Percentiles rank a stretch among this genome's conserved stretches.
Evolutionary conservation across 2,797 vertebrate genomes (phyloP).

Genomic region (Sciurus carolinensis): DNA sequence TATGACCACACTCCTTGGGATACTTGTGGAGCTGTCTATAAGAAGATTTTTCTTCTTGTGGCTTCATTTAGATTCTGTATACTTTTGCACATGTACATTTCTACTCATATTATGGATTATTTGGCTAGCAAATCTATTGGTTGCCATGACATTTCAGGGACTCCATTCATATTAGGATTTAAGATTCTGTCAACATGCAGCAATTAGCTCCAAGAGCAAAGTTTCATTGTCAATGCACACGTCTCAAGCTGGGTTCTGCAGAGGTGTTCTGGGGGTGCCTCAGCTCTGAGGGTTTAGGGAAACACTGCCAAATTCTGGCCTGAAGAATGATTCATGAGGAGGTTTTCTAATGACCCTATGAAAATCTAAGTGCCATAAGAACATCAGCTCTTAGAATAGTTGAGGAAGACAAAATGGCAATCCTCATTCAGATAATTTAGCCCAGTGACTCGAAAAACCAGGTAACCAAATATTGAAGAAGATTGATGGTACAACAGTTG

Average conservation of each 20-base stretch:
- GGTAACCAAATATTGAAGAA: not conserved
- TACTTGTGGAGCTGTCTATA: not conserved
- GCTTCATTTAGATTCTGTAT: not conserved
- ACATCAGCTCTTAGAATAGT: not conserved
- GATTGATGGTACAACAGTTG: not conserved
- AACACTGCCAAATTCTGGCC: not conserved
- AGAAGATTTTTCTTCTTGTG: not conserved
- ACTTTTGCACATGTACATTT: not conserved
- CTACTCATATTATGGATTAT: not conserved
- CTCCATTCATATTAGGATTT: not conserved
- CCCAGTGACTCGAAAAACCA: not conserved
- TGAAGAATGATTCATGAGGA: not conserved
- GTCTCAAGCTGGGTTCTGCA: not conserved
- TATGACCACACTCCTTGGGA: not conserved
- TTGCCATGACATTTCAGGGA: not conserved
- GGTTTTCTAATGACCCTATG: not conserved
- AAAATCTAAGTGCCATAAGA: not conserved
- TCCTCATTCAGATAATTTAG: conserved; percentile 16
- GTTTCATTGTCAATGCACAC: not conserved
- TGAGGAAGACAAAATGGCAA: not conserved
- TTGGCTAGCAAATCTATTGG: not conserved
- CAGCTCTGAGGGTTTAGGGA: not conserved
- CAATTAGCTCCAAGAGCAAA: not conserved
- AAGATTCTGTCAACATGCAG: not conserved
- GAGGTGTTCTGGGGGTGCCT: not conserved